Percentiles rank a stretch among this genome's conserved stretches.
phyloP scores from a whole-genome alignment of 1,140 invertebrate genomes.

The Lepidostoma basale region DNA sequence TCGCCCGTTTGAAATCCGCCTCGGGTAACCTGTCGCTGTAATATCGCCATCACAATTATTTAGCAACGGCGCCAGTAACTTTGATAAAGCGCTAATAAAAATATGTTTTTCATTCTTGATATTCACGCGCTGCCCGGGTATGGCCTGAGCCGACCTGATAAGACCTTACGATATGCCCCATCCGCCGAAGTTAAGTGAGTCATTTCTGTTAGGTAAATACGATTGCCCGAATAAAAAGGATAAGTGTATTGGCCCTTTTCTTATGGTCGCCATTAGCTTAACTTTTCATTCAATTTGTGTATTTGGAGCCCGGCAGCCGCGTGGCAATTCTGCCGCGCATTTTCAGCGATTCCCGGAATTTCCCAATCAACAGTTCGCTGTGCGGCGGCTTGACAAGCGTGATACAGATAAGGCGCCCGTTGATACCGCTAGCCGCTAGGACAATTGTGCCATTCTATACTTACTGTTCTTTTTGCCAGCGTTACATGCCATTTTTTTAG shows the following conservation, averaged over 20 bases:
- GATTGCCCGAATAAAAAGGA: not conserved
- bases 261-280: no score
- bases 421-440: not conserved
- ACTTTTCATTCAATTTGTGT: no score
- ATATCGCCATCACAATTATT: no score
- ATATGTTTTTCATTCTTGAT: not conserved
- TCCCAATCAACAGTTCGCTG: not conserved
- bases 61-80: constrained; percentile 4
- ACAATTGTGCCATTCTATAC: constrained; percentile 5
- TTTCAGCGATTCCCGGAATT: constrained; percentile 5
- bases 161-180: not conserved
- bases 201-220: not conserved
- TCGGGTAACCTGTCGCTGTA: no score
- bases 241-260: not conserved
- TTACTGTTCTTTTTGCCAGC: not conserved
- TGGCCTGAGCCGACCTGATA: constrained; percentile 1
- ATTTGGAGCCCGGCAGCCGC: not conserved
- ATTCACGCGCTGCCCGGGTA: not conserved
- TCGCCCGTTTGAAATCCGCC: no score
- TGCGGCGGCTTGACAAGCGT: not conserved
- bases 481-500: constrained; percentile 5
- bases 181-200: not conserved
- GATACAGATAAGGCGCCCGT: not conserved
- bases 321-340: not conserved
- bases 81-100: constrained; percentile 8